Evolutionary conservation across 1,140 invertebrate genomes (phyloP), one percentile per base, ranked within the genome.

Genomic region (Nomia melanderi): DNA sequence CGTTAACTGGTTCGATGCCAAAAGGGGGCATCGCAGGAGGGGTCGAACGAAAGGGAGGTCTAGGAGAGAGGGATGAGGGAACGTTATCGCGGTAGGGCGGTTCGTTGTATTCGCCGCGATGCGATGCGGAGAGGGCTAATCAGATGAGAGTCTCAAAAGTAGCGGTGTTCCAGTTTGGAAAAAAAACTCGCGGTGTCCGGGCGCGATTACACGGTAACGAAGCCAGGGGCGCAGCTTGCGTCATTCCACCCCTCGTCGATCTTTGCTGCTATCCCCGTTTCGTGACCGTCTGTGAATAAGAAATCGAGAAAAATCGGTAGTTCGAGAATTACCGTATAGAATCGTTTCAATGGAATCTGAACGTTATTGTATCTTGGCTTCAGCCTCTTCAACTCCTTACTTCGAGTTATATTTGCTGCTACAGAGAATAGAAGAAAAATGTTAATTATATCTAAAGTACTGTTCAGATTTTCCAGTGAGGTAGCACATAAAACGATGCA

Each of bases 71-170:
- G 74, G 83, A 41, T 33, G 66, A 66, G 50, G 59, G 53, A 73
- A 77, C 77, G 81, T 83, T 84, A 84, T 84, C 82, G 56, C 17
- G 78, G 77, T 73, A 84, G 81, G 82, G 77, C 83, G 77, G 73
- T 77, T 83, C 83, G 62, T 11, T 77, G 78, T 75, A 80, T 81
- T 84, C 72, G 74, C 60, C 14, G 72, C 83, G 78, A 81, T 74
- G 59, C 70, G 65, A 53, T 53, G 44, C 12, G 8, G 31, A 36
- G 47, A 39, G 57, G 62, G 31, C 20, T 41, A 69, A 87, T 86
- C 85, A 77, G 86, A 87, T 86, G 81, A 85, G 79, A 77, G 76
- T 77, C 77, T 87, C 86, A 82, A 85, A 87, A 86, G 85, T 81
- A 79, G 74, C 74, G 56, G 56, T 63, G 81, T 82, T 85, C 72